Evolutionary conservation across 2,113 vertebrate genomes (phyloP), one percentile per base, ranked within the genome.

Genomic region (Hydrolagus affinis): DNA sequence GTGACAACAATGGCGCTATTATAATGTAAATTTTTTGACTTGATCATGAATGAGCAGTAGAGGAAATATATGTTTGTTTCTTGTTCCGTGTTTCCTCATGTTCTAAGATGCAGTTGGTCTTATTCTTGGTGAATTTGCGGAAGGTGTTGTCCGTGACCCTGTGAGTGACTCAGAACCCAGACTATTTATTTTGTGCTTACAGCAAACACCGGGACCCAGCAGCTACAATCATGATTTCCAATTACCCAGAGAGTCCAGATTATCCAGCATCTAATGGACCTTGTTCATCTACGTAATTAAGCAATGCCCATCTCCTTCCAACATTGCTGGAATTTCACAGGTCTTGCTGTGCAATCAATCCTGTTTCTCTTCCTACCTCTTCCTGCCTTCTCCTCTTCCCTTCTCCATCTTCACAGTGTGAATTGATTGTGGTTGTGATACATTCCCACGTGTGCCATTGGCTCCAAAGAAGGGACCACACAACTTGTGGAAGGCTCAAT

Each of bases 181-280:
- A 57, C 85, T 71, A 86, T 88, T 86, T 57, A 11, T 57, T 88
- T 19, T 76, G 44, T 76, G 74, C 88, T 87, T 87, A 85, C 87
- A 94, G 95, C 93, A 89, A 90, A 91, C 92, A 56, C 91, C 90
- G 0, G 93, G 92, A 30, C 93, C 94, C 0, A 93, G 94, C 87
- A 88, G 91, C 0, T 94, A 88, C 8, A 88, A 90, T 19, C 74
- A 90, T 17, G 88, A 78, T 0, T 86, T 83, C 86, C 93, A 92
- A 66, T 86, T 89, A 85, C 90, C 90, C 19, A 91, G 85, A 78
- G 89, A 86, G 70, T 72, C 91, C 0, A 68, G 72, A 69, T 44
- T 44, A 44, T 44, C 44, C 44, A 44, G 44, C 44, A 44, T 44
- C 44, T 44, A 44, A 6, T 44, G 44, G 6, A 44, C 6, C 44